Base-by-base conservation (phyloP, 2,888 invertebrate species). In the Dromius quadrimaculatus region DNA sequence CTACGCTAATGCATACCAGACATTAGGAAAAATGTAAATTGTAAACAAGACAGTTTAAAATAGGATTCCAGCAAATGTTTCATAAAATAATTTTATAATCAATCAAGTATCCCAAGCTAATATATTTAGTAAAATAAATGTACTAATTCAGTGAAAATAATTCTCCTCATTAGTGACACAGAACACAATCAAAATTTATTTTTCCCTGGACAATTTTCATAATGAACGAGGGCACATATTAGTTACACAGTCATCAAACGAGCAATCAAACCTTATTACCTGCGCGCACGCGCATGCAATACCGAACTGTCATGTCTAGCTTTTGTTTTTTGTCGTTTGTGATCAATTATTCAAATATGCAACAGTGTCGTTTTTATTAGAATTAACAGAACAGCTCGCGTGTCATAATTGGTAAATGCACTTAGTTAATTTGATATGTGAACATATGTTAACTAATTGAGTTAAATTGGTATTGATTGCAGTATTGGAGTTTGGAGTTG, bases 341-440 rank as follows among this genome's bases (percentile, higher is more conserved):
- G 68, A 68, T 68, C 68, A 68, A 68, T 68, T 68, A 68, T 68
- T 68, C 43, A 59, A 68, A 68, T 68, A 68, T 68, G 68, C 68
- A 68, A 68, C 68, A 68, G 68, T 68, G 68, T 68, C 68, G 68
- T 59, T 68, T 59, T 59, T 59, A 68, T 43, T 68, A 68, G 22
- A 54, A 50, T 36, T 65, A 65, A 47, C 32, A 43, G 66, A 36
- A 66, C 41, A 23, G 57, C 23, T 66, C 54, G 68, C 57, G 68
- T 68, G 68, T 68, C 68, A 70, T 70, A 70, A 70, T 70, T 70
- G 70, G 61, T 70, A 70, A 70, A 70, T 70, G 70, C 70, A 70
- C 70, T 70, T 70, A 70, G 62, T 62, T 62, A 70, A 70, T 62
- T 62, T 47, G 36, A 61, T 47, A 70, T 47, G 70, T 62, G 70